Evolutionary conservation across 30 jellyfish, hydroid and myxozoan genomes (phyloP).

Genomic region (Turritopsis dohrnii): DNA sequence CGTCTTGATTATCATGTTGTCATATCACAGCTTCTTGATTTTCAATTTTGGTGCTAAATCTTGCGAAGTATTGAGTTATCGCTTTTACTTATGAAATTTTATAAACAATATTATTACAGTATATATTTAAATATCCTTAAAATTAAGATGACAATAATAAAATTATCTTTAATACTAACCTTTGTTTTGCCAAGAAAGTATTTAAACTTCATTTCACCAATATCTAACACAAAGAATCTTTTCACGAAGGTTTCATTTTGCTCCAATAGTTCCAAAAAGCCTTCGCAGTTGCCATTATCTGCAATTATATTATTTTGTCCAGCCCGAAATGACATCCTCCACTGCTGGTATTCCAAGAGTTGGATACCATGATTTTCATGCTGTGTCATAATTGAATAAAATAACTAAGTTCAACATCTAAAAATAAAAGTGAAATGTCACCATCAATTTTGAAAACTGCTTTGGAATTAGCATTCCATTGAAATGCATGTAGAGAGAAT

Average conservation of each 20-base stretch:
- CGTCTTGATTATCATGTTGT: too few relatives aligned
- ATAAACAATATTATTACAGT: too few relatives aligned
- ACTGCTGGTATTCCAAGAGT: constrained; percentile 10
- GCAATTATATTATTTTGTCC: constrained; percentile 1
- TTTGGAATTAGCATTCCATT: too few relatives aligned
- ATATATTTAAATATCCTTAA: too few relatives aligned
- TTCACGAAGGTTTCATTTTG: constrained; percentile 41
- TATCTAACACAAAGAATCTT: constrained; percentile 46
- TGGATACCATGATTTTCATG: neutral
- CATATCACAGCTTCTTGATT: too few relatives aligned
- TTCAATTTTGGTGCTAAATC: too few relatives aligned
- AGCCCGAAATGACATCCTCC: constrained; percentile 14
- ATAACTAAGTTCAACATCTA: neutral
- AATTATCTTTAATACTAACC: constrained; percentile 18
- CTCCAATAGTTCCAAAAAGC: constrained; percentile 30
- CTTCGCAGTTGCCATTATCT: constrained; percentile 1
- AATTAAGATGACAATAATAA: neutral
- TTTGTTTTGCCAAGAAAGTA: constrained; percentile 53
- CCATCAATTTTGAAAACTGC: too few relatives aligned
- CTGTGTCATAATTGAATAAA: neutral
- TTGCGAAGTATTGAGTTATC: too few relatives aligned
- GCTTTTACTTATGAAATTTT: too few relatives aligned
- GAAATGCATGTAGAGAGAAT: too few relatives aligned
- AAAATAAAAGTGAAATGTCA: neutral
- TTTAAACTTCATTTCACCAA: constrained; percentile 27